Evolutionary conservation across 2,888 invertebrate species (phyloP).

Genomic region (Caenorhabditis doughertyi): DNA sequence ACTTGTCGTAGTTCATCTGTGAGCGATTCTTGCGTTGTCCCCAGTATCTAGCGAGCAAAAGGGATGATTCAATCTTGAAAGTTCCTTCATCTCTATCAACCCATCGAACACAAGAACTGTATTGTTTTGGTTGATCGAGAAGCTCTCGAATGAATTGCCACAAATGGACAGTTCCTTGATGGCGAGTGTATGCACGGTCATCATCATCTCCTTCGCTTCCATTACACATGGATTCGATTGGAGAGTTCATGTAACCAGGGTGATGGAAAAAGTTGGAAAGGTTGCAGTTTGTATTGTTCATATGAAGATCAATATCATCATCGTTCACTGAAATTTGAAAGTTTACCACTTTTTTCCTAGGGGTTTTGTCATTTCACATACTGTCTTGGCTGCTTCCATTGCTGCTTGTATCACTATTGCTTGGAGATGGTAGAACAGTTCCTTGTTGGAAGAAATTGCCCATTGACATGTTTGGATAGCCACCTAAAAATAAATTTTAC

Average conservation of each 20-base stretch:
- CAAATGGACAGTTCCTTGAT: conserved; percentile 88
- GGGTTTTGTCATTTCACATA: conserved; percentile 18
- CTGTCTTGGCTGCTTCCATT: conserved; percentile 71
- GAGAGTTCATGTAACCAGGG: conserved; percentile 52
- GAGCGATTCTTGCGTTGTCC: conserved; percentile 98
- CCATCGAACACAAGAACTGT: conserved; percentile 97
- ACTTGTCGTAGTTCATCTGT: conserved; percentile 99
- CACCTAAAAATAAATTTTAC: conserved; percentile 51
- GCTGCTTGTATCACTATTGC: conserved; percentile 73
- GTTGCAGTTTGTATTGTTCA: conserved; percentile 48
- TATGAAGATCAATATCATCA: conserved; percentile 69
- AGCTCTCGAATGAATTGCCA: conserved; percentile 99
- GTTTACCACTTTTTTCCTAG: neutral
- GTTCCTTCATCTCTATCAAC: conserved; percentile 92
- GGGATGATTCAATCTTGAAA: conserved; percentile 99
- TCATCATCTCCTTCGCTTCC: conserved; percentile 64
- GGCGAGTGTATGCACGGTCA: conserved; percentile 66
- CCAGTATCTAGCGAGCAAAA: conserved; percentile 97
- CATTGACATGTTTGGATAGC: conserved; percentile 63
- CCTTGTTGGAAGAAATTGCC: conserved; percentile 55
- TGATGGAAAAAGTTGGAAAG: conserved; percentile 57
- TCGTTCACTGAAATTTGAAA: conserved; percentile 64
- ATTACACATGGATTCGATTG: conserved; percentile 46
- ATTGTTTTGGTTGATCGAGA: conserved; percentile 90
- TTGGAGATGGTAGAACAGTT: conserved; percentile 68